Evolutionary conservation across 2,113 vertebrate species (phyloP).

Genomic region (Ascaphus truei): DNA sequence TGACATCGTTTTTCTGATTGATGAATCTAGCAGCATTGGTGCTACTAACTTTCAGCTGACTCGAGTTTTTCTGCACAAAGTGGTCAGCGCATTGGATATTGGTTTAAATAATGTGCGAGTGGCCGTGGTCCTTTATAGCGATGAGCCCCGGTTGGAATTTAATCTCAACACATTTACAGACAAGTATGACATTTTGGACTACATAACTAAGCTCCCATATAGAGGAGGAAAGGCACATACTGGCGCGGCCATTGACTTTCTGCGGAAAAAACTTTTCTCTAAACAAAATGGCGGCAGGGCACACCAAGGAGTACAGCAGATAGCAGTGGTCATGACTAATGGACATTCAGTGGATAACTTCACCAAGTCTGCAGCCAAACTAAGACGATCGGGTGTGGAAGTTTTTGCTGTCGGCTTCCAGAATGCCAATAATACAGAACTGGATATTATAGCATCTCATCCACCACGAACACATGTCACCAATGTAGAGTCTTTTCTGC

Average conservation of each 20-base stretch:
- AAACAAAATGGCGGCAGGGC: conserved; percentile 56
- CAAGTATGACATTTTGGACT: conserved; percentile 58
- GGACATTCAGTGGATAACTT: conserved; percentile 65
- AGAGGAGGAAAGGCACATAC: conserved; percentile 53
- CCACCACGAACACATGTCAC: conserved; percentile 60
- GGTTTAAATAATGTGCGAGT: conserved; percentile 49
- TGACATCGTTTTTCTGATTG: conserved; percentile 76
- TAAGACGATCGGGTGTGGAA: conserved; percentile 56
- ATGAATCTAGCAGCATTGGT: conserved; percentile 63
- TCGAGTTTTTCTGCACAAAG: conserved; percentile 62
- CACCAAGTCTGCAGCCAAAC: conserved; percentile 45
- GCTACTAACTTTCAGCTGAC: conserved; percentile 59
- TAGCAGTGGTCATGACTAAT: conserved; percentile 73
- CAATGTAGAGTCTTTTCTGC: conserved; percentile 56
- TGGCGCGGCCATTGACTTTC: conserved; percentile 63
- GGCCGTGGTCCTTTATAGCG: conserved; percentile 66
- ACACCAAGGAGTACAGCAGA: conserved; percentile 56
- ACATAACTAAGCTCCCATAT: conserved; percentile 68
- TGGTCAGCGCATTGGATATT: conserved; percentile 58
- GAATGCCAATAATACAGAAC: conserved; percentile 41
- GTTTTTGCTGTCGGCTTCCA: conserved; percentile 67
- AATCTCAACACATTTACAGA: conserved; percentile 60
- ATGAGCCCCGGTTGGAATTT: conserved; percentile 50
- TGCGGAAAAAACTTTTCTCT: conserved; percentile 55
- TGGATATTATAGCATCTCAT: conserved; percentile 65